Base-by-base conservation (phyloP, 2,113 vertebrate species). In the Mohoua ochrocephala region DNA sequence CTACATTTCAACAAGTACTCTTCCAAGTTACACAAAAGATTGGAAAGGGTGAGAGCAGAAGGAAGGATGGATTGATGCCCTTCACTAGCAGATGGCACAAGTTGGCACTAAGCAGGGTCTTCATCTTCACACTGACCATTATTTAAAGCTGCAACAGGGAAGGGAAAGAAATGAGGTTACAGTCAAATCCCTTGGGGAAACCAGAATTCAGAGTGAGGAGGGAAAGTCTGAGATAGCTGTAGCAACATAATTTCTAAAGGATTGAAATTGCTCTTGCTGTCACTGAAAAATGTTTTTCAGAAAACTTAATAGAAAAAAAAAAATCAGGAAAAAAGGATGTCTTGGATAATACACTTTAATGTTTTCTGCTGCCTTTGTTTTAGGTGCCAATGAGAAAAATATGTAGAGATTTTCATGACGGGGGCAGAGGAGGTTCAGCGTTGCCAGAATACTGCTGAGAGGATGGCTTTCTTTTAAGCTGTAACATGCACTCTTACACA, bases 401-500 rank as follows among this genome's bases (percentile, higher is more conserved):
- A 35, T 0, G 6, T 20, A 52, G 39, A 68, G 42, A 23, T 41
- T 41, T 86, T 70, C 31, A 52, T 11, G 17, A 63, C 5, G 14
- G 27, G 30, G 21, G 37, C 7, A 6, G 50, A 67, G 26, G 22
- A 70, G 26, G 28, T 24, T 81, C 56, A 81, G 27, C 24, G 16
- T 5, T 35, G 49, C 13, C 50, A 57, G 37, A 41, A 57, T 1
- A 41, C 15, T 10, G 21, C 11, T 30, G 26, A 79, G 73, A 80
- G 47, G 21, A 37, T 5, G 41, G 13, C 7, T 73, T 45, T 54
- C 33, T 41, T 76, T 63, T 6, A 59, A 16, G 7, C 17, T 20
- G 1, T 12, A 60, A 33, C 42, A 41, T 1, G 39, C 2, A 33
- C 27, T 56, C 3, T 2, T 17, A 10, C 0, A 26, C 27, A 35